Base-by-base conservation (phyloP, 1,140 invertebrate species). In the Paraescarpia echinospica region DNA sequence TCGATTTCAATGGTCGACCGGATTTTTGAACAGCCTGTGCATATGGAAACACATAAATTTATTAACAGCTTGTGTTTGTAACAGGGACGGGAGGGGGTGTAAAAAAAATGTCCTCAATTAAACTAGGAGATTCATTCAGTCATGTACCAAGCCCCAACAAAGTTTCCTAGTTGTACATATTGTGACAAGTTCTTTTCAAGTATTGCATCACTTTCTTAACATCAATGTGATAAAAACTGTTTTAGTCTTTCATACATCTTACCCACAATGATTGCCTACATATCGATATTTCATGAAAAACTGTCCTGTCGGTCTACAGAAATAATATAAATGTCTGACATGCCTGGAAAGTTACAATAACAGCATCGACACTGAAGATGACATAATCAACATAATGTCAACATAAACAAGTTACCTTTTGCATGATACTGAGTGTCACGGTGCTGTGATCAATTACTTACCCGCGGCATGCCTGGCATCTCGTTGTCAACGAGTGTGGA, bases 401-500 rank as follows among this genome's bases (percentile, higher is more conserved):
- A 77, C 59, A 77, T 27, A 31, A n/a, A 77, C 59, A 77, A 77
- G 22, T 77, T 41, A 41, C 41, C 4, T 12, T 41, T 41, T 4
- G 41, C 41, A 41, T 41, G 41, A 41, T 41, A 41, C 41, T 12
- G 27, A 22, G 27, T 77, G 59, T 31, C 14, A 1, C 27, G 59
- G 12, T 77, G 18, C 27, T 77, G 22, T 18, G 22, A 77, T 77
- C 8, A 77, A 77, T 27, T 2, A 93, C 91, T 93, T 95, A 98
- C 97, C 97, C 97, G 96, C 1, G 99, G 99, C 96, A 99, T 97
- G 6, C 99, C 99, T 34, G 99, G 99, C 97, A 99, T 98, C 95
- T 99, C 99, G 96, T 99, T 99, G 95, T 99, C 99, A 0, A 99
- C 98, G 90, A 99, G 97, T 0, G 99, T 99, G 0, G 99, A 98